Evolutionary conservation across 2,797 vertebrate species (phyloP).

Genomic region (Microcaecilia unicolor): DNA sequence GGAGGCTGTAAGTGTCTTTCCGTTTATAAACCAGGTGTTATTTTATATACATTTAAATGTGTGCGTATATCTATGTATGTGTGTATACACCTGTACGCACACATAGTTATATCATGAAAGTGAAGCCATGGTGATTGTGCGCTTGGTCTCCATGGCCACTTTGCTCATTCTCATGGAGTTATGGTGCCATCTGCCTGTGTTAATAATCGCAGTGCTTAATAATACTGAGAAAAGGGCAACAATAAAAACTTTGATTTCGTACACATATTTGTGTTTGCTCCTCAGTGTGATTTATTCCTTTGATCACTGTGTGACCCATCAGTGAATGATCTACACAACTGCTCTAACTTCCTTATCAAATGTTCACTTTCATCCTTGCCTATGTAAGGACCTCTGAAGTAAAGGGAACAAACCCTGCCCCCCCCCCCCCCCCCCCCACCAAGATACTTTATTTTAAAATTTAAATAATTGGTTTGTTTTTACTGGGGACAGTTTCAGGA

Average conservation of each 20-base stretch:
- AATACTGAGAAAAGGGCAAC: constrained; percentile 6
- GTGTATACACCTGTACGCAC: not conserved
- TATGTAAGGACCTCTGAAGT: too few relatives aligned
- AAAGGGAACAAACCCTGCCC: too few relatives aligned
- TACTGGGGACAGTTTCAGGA: too few relatives aligned
- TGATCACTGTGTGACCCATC: too few relatives aligned
- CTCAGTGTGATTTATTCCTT: too few relatives aligned
- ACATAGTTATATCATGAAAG: not conserved
- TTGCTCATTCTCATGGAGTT: not conserved
- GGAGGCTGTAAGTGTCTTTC: constrained; percentile 57
- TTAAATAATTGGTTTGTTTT: too few relatives aligned
- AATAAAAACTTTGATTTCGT: not conserved
- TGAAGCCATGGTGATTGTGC: too few relatives aligned
- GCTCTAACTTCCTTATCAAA: too few relatives aligned
- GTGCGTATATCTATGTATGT: not conserved
- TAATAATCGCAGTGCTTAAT: constrained; percentile 3
- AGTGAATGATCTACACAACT: too few relatives aligned
- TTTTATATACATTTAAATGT: constrained; percentile 5
- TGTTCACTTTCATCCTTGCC: too few relatives aligned
- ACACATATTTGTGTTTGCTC: not conserved
- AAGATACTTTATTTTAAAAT: too few relatives aligned
- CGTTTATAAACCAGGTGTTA: constrained; percentile 50
- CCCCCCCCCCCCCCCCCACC: too few relatives aligned
- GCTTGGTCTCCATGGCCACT: not conserved
- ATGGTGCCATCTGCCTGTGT: constrained; percentile 7